A percentile compares a stretch with the other conserved stretches of the same genome.
These are phyloP conservation scores for Limnephilus lunatus DNA, from an alignment of 2,888 invertebrate genomes.

Conservation along the genomic window DNA sequence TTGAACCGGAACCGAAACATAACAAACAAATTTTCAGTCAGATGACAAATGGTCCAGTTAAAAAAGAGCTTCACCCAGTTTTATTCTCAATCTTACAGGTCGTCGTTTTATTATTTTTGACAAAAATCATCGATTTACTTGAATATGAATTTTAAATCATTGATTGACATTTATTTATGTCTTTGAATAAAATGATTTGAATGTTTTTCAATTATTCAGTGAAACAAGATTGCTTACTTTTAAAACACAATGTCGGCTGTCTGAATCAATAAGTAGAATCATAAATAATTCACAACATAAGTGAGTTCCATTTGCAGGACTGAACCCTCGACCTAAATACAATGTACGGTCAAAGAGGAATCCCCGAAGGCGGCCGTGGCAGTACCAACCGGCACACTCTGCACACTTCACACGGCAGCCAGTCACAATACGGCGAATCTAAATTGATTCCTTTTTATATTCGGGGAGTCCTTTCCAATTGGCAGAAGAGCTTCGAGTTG, in stretches of 20 bases:
- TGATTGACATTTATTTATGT: too few relatives aligned
- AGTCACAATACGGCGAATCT: neutral
- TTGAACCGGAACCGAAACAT: too few relatives aligned
- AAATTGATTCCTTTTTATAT: neutral
- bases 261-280: neutral
- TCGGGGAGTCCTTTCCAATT: neutral
- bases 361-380: neutral
- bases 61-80: too few relatives aligned
- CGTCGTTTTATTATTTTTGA: too few relatives aligned
- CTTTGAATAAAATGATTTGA: too few relatives aligned
- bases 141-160: too few relatives aligned
- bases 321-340: neutral
- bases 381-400: neutral
- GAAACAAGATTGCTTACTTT: neutral
- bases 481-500: neutral
- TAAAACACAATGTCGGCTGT: neutral
- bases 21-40: too few relatives aligned
- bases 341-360: neutral
- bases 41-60: too few relatives aligned
- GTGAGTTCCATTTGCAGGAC: neutral
- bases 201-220: too few relatives aligned
- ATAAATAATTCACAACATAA: neutral
- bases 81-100: too few relatives aligned
- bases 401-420: neutral
- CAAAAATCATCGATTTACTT: too few relatives aligned